A percentile compares a stretch with the other conserved stretches of the same genome.
Evolutionary conservation across 2,113 vertebrate species (phyloP).

Genomic region (Elephas maximus): DNA sequence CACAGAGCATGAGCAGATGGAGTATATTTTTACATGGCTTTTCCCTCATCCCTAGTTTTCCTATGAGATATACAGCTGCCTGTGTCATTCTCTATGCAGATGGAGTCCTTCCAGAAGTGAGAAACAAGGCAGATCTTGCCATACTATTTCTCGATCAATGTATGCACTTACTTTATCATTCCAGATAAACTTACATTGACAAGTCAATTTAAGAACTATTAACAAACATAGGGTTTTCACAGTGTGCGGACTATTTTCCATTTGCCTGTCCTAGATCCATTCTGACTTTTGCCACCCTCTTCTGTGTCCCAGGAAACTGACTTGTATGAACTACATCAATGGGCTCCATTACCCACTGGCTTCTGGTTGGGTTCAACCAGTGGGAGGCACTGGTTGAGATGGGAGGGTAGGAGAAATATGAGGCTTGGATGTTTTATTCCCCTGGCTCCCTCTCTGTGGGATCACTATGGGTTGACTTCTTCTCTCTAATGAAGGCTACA

Average conservation of each 20-base stretch:
- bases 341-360: neutral
- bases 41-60: neutral
- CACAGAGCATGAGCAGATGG: neutral
- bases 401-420: neutral
- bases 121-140: conserved; percentile 4
- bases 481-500: neutral
- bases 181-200: neutral
- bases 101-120: conserved; percentile 19
- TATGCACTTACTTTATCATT: neutral
- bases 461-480: neutral
- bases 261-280: neutral
- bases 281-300: neutral
- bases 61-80: neutral
- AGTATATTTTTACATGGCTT: neutral
- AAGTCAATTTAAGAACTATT: conserved; percentile 23
- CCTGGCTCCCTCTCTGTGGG: neutral
- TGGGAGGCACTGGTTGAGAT: neutral
- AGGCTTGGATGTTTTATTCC: neutral
- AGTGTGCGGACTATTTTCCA: neutral
- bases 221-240: neutral
- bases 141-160: neutral
- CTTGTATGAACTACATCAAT: neutral
- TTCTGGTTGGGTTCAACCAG: neutral
- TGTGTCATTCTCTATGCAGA: neutral
- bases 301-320: neutral